Conservation (phyloP, 92 coral and sea anemone species). For the Nematostella vectensis region DNA sequence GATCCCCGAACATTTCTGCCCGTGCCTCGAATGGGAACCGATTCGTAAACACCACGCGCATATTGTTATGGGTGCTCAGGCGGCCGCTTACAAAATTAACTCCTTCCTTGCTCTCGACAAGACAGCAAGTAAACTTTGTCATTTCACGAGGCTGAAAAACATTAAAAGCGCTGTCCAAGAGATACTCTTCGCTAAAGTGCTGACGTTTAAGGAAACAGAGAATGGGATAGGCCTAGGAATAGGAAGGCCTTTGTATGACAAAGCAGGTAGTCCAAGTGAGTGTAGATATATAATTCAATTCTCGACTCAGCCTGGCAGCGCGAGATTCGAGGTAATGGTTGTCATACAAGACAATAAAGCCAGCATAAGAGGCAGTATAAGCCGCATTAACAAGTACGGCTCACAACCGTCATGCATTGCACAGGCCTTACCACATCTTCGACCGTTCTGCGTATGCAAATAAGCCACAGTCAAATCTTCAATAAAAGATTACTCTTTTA, state of each 20-base stretch:
- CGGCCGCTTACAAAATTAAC: conserved; percentile 31
- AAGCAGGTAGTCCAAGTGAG: conserved; percentile 12
- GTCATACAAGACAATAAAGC: conserved; percentile 28
- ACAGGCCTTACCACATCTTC: conserved; percentile 25
- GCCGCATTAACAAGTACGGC: conserved; percentile 54
- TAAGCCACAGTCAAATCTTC: no score
- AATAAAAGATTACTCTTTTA: no score
- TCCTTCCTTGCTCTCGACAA: conserved; percentile 7
- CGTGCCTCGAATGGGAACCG: conserved; percentile 36
- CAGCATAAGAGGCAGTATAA: conserved; percentile 28
- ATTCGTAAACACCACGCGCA: conserved; percentile 33
- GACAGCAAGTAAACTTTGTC: conserved; percentile 10
- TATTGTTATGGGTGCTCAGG: conserved; percentile 34
- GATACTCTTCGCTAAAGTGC: conserved; percentile 29
- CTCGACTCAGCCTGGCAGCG: conserved; percentile 34
- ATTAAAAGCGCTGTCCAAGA: conserved; percentile 39
- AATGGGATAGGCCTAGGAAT: conserved; percentile 37
- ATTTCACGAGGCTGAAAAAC: conserved; percentile 11
- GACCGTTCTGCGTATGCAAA: conserved; percentile 44
- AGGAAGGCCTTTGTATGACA: conserved; percentile 36
- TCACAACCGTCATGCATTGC: conserved; percentile 43
- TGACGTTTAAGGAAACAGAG: conserved; percentile 19
- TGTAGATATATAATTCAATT: conserved; percentile 48
- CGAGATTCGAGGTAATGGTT: conserved; percentile 38
- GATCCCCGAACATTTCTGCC: conserved; percentile 57